These are phyloP conservation scores for Stratiolaelaps scimitus DNA, from an alignment of 1,140 invertebrate genomes.

Conservation along the genomic window DNA sequence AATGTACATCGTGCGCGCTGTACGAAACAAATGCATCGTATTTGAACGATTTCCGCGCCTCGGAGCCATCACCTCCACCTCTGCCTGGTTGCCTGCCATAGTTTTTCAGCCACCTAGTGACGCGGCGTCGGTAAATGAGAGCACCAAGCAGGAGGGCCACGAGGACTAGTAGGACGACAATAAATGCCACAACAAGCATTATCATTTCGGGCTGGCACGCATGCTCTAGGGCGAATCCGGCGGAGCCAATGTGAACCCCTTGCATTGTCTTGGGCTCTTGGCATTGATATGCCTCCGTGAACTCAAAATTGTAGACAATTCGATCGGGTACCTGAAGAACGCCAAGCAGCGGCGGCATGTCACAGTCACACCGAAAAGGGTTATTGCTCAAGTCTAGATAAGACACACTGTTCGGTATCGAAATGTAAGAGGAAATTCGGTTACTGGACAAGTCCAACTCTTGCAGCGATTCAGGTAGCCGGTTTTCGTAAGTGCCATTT, in stretches of 20 bases:
- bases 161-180: neutral
- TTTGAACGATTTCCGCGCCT: constrained; percentile 39
- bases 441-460: neutral
- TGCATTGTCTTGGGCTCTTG: neutral
- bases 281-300: neutral
- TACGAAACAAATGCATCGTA: constrained; percentile 57
- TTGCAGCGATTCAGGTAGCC: neutral
- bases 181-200: neutral
- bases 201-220: constrained; percentile 1
- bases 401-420: neutral
- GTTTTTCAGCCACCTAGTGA: neutral
- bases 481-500: neutral
- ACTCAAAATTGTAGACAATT: neutral
- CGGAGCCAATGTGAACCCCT: constrained; percentile 1
- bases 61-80: too few species aligned
- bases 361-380: neutral
- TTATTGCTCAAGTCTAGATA: constrained; percentile 11
- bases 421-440: neutral
- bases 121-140: neutral
- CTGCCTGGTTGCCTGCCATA: neutral
- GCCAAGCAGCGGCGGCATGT: constrained; percentile 5
- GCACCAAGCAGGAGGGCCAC: neutral
- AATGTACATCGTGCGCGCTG: constrained; percentile 50
- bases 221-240: neutral
- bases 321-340: neutral